A percentile compares a stretch with the other conserved stretches of the same genome.
phyloP scores from a whole-genome alignment of 2,797 vertebrate species.

The Sebastes ruberrimus region DNA sequence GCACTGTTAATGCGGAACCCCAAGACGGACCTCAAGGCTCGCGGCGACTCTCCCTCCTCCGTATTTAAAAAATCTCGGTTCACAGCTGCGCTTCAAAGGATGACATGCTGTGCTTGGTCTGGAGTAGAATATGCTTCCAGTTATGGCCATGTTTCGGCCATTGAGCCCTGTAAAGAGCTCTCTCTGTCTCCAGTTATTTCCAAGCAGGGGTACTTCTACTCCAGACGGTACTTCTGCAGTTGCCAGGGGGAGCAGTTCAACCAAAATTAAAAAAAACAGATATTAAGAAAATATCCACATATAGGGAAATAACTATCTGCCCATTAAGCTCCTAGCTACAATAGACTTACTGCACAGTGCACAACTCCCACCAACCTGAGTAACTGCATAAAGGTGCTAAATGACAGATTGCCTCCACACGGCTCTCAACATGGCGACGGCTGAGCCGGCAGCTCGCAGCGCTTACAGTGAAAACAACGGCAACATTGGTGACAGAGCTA shows the following conservation, averaged over 20 bases:
- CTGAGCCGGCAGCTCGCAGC: too few relatives aligned
- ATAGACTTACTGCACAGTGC: not conserved
- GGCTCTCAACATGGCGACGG: too few relatives aligned
- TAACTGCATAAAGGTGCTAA: not conserved
- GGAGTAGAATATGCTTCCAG: conserved; percentile 55
- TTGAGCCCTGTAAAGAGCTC: not conserved
- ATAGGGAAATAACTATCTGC: not conserved
- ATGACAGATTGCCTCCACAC: too few relatives aligned
- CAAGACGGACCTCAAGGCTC: conserved; percentile 40
- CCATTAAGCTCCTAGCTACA: not conserved
- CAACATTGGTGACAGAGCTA: too few relatives aligned
- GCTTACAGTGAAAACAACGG: too few relatives aligned
- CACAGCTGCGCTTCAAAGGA: conserved; percentile 77
- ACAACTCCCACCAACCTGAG: not conserved
- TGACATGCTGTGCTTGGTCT: conserved; percentile 40
- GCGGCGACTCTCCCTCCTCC: conserved; percentile 26
- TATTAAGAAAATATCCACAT: not conserved
- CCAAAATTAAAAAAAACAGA: too few relatives aligned
- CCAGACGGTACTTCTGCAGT: not conserved
- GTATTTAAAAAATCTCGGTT: conserved; percentile 32
- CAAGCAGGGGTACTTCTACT: not conserved
- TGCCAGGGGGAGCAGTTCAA: not conserved
- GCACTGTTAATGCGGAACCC: conserved; percentile 45
- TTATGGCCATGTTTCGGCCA: conserved; percentile 40
- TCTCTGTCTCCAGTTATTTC: not conserved